Evolutionary conservation across 2,888 invertebrate genomes (phyloP).

Genomic region (Cacoxenus indagator): DNA sequence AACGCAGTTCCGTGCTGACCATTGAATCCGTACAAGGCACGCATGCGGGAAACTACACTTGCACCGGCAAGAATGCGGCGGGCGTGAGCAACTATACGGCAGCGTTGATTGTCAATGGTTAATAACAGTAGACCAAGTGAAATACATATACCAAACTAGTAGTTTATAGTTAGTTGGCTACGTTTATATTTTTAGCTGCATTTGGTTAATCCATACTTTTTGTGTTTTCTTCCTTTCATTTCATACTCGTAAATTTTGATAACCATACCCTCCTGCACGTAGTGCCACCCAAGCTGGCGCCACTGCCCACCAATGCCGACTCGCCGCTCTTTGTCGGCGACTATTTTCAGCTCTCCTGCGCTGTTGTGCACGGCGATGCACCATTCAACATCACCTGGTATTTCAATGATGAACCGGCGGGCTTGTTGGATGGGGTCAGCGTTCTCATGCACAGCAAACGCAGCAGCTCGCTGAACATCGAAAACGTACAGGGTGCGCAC

Average conservation of each 20-base stretch:
- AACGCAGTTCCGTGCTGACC: conserved; percentile 75
- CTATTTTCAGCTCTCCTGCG: conserved; percentile 76
- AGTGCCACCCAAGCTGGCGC: conserved; percentile 78
- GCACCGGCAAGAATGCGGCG: conserved; percentile 75
- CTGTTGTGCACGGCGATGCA: conserved; percentile 82
- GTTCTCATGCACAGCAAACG: conserved; percentile 73
- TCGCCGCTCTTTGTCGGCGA: conserved; percentile 76
- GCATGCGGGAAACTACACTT: conserved; percentile 82
- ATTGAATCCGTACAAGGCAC: conserved; percentile 75
- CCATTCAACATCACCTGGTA: conserved; percentile 85
- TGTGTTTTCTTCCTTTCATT: conserved; percentile 31
- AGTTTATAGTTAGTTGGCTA: conserved; percentile 6
- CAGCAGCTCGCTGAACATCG: conserved; percentile 76
- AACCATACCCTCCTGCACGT: conserved; percentile 37
- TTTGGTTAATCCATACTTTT: conserved; percentile 10
- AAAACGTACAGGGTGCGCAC: conserved; percentile 76
- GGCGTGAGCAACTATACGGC: conserved; percentile 78
- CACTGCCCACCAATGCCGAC: conserved; percentile 75
- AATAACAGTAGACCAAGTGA: neutral
- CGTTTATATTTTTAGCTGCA: conserved; percentile 32
- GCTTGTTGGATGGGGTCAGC: conserved; percentile 56
- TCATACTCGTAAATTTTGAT: neutral
- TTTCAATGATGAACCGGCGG: conserved; percentile 73
- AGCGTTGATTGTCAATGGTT: conserved; percentile 80
- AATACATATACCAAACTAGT: neutral